Conservation (phyloP, 2,888 invertebrate species). For the Galeruca laticollis region DNA sequence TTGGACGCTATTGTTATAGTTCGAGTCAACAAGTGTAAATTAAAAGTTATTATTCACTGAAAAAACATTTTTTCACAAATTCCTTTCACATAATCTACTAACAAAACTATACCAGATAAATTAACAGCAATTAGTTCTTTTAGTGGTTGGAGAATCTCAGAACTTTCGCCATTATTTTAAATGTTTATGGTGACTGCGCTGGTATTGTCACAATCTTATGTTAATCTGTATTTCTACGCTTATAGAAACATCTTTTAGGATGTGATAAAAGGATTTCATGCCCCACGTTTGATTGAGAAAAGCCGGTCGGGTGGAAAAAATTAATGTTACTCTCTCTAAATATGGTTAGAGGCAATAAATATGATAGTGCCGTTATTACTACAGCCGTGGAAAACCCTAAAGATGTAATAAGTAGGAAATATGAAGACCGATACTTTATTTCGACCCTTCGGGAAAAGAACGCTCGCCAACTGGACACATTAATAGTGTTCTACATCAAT, state of each 20-base stretch:
- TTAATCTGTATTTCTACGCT: not conserved
- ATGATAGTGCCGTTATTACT: slow-evolving; percentile 53
- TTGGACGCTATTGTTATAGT: slow-evolving; percentile 32
- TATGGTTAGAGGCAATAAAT: slow-evolving; percentile 61
- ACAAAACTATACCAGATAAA: slow-evolving; percentile 42
- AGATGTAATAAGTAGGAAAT: slow-evolving; percentile 61
- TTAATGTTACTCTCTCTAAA: slow-evolving; percentile 60
- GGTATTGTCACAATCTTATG: slow-evolving; percentile 10
- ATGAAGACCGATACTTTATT: slow-evolving; percentile 62
- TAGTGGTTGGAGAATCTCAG: slow-evolving; percentile 8
- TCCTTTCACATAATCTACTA: slow-evolving; percentile 39
- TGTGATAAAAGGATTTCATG: not conserved
- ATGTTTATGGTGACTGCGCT: slow-evolving; percentile 10
- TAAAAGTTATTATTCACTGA: too few species aligned
- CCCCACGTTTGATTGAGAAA: slow-evolving; percentile 1
- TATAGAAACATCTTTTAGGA: not conserved
- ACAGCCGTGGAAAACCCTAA: slow-evolving; percentile 48
- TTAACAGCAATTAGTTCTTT: slow-evolving; percentile 40
- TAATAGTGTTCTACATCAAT: not conserved
- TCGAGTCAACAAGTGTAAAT: slow-evolving; percentile 29
- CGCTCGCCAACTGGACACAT: slow-evolving; percentile 33
- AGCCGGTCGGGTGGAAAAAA: slow-evolving; percentile 55
- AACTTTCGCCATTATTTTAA: slow-evolving; percentile 2
- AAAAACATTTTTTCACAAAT: slow-evolving; percentile 4
- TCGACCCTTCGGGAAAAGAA: slow-evolving; percentile 48